Evolutionary conservation across 2,113 vertebrate genomes (phyloP).

Genomic region (Beaufortia kweichowensis): DNA sequence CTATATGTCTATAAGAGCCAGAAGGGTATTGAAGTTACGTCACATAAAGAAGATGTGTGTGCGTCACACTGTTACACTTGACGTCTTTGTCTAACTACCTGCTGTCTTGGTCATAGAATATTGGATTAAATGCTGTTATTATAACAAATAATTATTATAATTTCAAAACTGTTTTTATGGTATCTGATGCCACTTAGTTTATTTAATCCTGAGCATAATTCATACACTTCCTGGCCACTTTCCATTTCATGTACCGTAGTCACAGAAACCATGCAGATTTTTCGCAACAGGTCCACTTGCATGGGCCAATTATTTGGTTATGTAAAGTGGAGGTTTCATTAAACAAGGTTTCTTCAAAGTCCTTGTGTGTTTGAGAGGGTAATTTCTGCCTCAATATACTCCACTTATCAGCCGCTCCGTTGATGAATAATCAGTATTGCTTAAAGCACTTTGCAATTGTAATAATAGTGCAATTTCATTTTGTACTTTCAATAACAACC

Average conservation of each 20-base stretch:
- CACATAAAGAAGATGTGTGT: not conserved
- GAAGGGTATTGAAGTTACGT: not conserved
- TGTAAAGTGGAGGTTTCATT: slow-evolving; percentile 37
- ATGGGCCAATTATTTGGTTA: slow-evolving; percentile 27
- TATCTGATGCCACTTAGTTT: not conserved
- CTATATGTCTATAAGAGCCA: not conserved
- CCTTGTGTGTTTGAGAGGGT: slow-evolving; percentile 30
- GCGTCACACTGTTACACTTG: slow-evolving; percentile 1
- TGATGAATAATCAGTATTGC: slow-evolving; percentile 27
- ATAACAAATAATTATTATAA: not conserved
- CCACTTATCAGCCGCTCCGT: slow-evolving; percentile 1
- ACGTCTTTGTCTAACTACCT: not conserved
- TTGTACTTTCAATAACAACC: slow-evolving; percentile 16
- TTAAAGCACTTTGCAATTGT: slow-evolving; percentile 16
- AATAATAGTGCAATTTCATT: slow-evolving; percentile 8
- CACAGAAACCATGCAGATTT: not conserved
- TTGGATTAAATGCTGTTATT: slow-evolving; percentile 25
- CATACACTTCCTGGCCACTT: not conserved
- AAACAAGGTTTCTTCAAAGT: slow-evolving; percentile 26
- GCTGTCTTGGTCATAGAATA: slow-evolving; percentile 22
- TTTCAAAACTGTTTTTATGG: slow-evolving; percentile 23
- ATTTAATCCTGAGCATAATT: not conserved
- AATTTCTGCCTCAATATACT: slow-evolving; percentile 32
- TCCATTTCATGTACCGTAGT: not conserved
- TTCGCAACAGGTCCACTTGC: slow-evolving; percentile 2